Base-by-base conservation (phyloP, 2,113 vertebrate genomes). In the Neolamprologus hecqui region DNA sequence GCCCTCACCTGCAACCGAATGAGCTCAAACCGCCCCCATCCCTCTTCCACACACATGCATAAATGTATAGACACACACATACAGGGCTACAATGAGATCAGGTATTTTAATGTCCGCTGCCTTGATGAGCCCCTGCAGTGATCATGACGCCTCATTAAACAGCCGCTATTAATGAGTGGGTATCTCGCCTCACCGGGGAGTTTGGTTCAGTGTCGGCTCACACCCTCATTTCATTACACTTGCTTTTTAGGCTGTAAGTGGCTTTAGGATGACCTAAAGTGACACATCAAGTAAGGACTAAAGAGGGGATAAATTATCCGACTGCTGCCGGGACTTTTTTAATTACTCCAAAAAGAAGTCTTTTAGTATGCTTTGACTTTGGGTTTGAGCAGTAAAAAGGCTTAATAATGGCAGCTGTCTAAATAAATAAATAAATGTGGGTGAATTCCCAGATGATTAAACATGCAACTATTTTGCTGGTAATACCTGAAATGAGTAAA, bases 91-190 rank as follows among this genome's bases (percentile, higher is more conserved):
- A 63, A n/a, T 58, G 81, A 80, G 28, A 45, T 42, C 83, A 57
- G 57, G 65, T 90, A 81, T 92, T 80, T 81, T 91, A 83, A 80
- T 10, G 55, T 82, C 63, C 53, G 35, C 85, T 88, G 79, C 87
- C 28, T 89, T n/a, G 19, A 86, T 80, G 77, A 81, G 84, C 9
- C 57, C 65, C 86, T 33, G 84, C 85, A 77, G 73, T 51, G 45
- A 49, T 51, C 73, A 77, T 33, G 73, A 49, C 10, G 17, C 26
- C 73, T 90, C 90, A 90, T 92, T 94, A 91, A 91, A 83, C 84
- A 51, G 68, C 49, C 57, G 17, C 58, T 37, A 19, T 58, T 13
- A 87, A 81, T 68, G 75, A 86, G 63, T 31, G 60, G 84, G 31
- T 90, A 91, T 90, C 70, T 79, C 6, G 26, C 81, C 23, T 47